Base-by-base conservation (phyloP, 2,888 invertebrate species). In the Chydorus sphaericus region DNA sequence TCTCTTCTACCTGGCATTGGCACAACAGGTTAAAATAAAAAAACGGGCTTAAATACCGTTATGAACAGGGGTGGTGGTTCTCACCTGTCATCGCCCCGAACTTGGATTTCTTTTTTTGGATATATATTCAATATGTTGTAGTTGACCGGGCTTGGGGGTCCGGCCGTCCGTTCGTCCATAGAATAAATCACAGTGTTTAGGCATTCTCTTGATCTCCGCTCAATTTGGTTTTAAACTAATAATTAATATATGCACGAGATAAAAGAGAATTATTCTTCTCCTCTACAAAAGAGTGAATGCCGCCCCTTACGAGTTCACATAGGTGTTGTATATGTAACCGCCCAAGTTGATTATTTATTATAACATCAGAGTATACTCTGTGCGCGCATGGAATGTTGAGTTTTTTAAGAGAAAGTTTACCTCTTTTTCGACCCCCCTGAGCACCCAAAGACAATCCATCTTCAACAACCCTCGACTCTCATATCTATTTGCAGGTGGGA, bases 401-500 rank as follows among this genome's bases (percentile, higher is more conserved):
- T n/a, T n/a, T n/a, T n/a, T n/a, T n/a, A n/a, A n/a, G n/a, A 44
- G 28, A 16, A 44, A 44, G 44, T 23, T 44, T 44, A 44, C 44
- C 44, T 44, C 44, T 44, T 44, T 44, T 44, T 44, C 44, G 28
- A 44, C 44, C 44, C 44, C 44, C 44, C n/a, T 26, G 44, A 26
- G 44, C 44, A 44, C 44, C 44, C 44, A 44, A 44, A 44, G 44
- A 44, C 44, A 44, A 44, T 44, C 23, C 44, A 44, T 44, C 44
- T 44, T 44, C 26, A 23, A n/a, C n/a, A n/a, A n/a, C 26, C 26
- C 26, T 7, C 26, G 44, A 28, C 44, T 44, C 44, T n/a, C n/a
- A n/a, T n/a, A 44, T 44, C 44, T 44, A 44, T 44, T 44, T 44
- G 26, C 44, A 44, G 44, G 44, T 44, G 44, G 44, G 44, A 26